A percentile compares a stretch with the other conserved stretches of the same genome.
Evolutionary conservation across 2,797 vertebrate species (phyloP).

Genomic region (Hydrolagus colliei): DNA sequence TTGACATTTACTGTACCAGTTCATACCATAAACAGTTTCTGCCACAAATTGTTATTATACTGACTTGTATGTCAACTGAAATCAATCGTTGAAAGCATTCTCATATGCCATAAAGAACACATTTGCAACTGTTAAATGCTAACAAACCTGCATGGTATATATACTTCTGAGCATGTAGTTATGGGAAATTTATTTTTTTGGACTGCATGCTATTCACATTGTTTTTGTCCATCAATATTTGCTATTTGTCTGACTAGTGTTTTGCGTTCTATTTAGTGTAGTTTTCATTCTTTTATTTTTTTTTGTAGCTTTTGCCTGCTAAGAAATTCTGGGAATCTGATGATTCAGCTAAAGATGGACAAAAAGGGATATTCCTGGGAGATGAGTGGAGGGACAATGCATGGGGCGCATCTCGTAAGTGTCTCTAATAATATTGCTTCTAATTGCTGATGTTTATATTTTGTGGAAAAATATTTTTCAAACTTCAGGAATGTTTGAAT

Average conservation of each 20-base stretch:
- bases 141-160: neutral
- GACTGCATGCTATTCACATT: neutral
- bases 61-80: too few species aligned
- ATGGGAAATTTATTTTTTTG: neutral
- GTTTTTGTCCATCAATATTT: neutral
- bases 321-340: conserved; percentile 99
- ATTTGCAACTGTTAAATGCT: neutral
- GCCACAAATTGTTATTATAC: too few species aligned
- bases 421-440: neutral
- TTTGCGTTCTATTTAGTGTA: neutral
- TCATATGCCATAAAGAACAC: neutral
- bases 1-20: too few species aligned
- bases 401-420: conserved; percentile 95
- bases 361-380: conserved; percentile 93
- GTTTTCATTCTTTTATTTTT: neutral
- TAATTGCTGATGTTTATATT: neutral
- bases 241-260: neutral
- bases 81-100: neutral
- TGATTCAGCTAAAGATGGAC: conserved; percentile 91
- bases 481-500: neutral
- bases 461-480: neutral
- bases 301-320: conserved; percentile 79
- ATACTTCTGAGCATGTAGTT: too few species aligned
- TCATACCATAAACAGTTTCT: too few species aligned
- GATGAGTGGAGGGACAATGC: conserved; percentile 95